Conservation (phyloP, 2,113 vertebrate species). For the Junco hyemalis region DNA sequence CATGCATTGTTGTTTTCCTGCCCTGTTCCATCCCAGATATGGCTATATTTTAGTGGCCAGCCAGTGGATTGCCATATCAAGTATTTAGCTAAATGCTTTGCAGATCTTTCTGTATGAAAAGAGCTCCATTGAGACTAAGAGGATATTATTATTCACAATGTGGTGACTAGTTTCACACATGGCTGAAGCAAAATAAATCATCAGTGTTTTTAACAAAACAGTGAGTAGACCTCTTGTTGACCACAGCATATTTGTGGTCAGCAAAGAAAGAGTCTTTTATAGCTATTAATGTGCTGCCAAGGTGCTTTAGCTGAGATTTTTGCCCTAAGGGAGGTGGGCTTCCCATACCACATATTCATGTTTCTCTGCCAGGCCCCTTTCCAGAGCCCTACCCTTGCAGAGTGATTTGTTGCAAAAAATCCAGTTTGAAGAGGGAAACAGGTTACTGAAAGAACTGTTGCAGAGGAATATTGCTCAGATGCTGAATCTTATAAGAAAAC, state of each 20-base stretch:
- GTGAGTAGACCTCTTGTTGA: slow-evolving; percentile 58
- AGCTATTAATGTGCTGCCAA: slow-evolving; percentile 49
- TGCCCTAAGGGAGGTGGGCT: slow-evolving; percentile 32
- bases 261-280: slow-evolving; percentile 64
- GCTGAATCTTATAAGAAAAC: neutral
- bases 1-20: neutral
- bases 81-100: slow-evolving; percentile 39
- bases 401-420: neutral
- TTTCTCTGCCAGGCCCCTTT: slow-evolving; percentile 17
- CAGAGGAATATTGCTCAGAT: neutral
- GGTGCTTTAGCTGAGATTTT: slow-evolving; percentile 47
- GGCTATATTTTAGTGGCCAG: slow-evolving; percentile 17
- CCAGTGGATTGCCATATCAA: neutral
- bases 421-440: neutral
- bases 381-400: neutral
- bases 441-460: neutral
- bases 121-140: slow-evolving; percentile 50
- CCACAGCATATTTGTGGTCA: slow-evolving; percentile 61
- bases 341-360: neutral
- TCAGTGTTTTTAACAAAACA: slow-evolving; percentile 58
- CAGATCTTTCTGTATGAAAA: slow-evolving; percentile 34
- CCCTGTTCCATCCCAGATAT: neutral
- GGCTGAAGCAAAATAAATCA: slow-evolving; percentile 64
- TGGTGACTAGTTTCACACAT: slow-evolving; percentile 61
- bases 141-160: slow-evolving; percentile 62